phyloP scores from a whole-genome alignment of 92 coral and sea anemone genomes.

The Paramuricea clavata region DNA sequence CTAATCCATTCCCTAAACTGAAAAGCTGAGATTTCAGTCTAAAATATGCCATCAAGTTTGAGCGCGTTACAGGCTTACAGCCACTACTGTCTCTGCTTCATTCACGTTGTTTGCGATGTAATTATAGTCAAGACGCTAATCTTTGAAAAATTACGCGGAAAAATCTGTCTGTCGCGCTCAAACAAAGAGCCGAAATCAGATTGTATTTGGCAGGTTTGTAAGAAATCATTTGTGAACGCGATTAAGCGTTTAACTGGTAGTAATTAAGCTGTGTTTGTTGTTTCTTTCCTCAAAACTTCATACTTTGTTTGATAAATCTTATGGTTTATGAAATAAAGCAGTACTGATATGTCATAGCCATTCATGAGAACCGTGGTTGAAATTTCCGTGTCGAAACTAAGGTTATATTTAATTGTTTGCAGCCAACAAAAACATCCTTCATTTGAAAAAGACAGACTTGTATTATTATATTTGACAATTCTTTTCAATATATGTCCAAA shows the following conservation, averaged over 20 bases:
- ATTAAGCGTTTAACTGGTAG: slow-evolving; percentile 36
- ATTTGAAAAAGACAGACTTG: slow-evolving; percentile 3
- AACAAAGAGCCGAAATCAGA: slow-evolving; percentile 23
- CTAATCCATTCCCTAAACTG: background rate
- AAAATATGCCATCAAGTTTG: background rate
- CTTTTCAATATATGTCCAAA: background rate
- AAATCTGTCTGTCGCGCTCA: slow-evolving; percentile 34
- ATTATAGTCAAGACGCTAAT: slow-evolving; percentile 3
- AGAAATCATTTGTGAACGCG: slow-evolving; percentile 9
- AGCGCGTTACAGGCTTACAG: background rate
- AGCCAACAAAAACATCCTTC: slow-evolving; percentile 1
- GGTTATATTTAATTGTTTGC: background rate
- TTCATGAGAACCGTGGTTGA: background rate
- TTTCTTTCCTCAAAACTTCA: background rate
- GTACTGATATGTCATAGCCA: too few species aligned
- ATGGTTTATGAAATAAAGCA: too few species aligned
- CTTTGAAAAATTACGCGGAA: slow-evolving; percentile 12
- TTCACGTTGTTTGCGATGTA: background rate
- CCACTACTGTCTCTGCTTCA: background rate
- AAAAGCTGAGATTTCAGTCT: background rate
- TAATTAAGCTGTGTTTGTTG: slow-evolving; percentile 14
- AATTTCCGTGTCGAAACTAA: background rate
- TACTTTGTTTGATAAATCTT: background rate
- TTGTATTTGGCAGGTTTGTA: slow-evolving; percentile 18
- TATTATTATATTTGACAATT: background rate